phyloP scores from a whole-genome alignment of 2,888 invertebrate genomes.

The Hecatera dysodea region DNA sequence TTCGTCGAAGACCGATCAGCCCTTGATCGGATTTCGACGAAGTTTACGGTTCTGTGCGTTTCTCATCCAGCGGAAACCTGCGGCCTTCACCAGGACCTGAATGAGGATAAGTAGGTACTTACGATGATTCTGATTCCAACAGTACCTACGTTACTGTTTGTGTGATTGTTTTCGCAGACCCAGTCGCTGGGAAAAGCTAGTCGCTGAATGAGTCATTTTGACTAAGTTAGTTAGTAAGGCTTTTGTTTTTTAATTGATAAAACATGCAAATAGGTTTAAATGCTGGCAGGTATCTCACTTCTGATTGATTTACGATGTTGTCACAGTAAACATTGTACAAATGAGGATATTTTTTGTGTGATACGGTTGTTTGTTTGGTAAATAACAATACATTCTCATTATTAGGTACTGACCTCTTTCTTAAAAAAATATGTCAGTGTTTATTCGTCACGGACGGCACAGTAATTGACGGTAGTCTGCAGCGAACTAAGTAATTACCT shows the following conservation, averaged over 20 bases:
- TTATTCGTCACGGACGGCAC: background rate
- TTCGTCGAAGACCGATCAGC: too few relatives aligned
- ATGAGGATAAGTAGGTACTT: too few relatives aligned
- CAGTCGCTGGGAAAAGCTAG: background rate
- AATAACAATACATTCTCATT: background rate
- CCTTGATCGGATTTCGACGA: background rate
- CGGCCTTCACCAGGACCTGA: background rate
- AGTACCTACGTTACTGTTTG: background rate
- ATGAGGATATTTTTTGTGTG: background rate
- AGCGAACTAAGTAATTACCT: background rate
- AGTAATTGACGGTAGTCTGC: background rate
- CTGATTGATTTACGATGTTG: constrained; percentile 24
- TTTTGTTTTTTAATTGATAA: constrained; percentile 16
- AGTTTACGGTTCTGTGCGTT: background rate
- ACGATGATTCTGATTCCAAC: background rate
- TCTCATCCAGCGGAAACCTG: too few relatives aligned
- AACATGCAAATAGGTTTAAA: constrained; percentile 17
- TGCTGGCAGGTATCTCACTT: background rate
- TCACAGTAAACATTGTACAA: constrained; percentile 5
- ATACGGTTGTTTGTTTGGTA: constrained; percentile 9
- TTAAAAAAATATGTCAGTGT: background rate
- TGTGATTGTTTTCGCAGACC: background rate
- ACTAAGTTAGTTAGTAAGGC: background rate
- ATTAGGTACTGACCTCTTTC: background rate
- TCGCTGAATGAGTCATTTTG: background rate